phyloP scores from a whole-genome alignment of 2,888 invertebrate genomes.

The Aquatica leii region DNA sequence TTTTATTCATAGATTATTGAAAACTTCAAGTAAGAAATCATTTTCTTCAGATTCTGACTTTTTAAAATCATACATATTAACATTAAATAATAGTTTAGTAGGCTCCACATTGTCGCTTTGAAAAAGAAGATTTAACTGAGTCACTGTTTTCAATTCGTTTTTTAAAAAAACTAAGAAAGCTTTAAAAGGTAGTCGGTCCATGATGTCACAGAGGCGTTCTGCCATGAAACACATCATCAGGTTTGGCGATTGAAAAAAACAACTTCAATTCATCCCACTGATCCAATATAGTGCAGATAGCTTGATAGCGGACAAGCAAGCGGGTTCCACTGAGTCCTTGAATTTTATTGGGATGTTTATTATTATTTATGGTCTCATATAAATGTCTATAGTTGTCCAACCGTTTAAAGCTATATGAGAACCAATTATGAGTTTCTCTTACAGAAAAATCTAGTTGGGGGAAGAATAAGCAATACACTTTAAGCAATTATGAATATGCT shows the following conservation, averaged over 20 bases:
- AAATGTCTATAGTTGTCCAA: neutral
- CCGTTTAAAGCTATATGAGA: too few species aligned
- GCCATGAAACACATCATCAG: neutral
- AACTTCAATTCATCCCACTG: neutral
- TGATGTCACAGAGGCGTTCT: neutral
- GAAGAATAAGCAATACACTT: too few species aligned
- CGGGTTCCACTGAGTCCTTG: neutral
- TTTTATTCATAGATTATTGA: slow-evolving; percentile 26
- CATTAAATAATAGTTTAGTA: slow-evolving; percentile 18
- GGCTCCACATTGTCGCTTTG: neutral
- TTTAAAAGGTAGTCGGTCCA: neutral
- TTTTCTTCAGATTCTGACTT: slow-evolving; percentile 1
- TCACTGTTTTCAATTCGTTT: neutral
- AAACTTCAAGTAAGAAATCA: too few species aligned
- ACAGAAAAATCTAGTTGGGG: too few species aligned
- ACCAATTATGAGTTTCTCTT: too few species aligned
- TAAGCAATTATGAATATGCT: too few species aligned
- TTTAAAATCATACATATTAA: slow-evolving; percentile 31
- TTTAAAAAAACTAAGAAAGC: neutral
- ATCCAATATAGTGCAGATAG: neutral
- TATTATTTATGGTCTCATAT: neutral
- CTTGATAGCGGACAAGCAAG: neutral
- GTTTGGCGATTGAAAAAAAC: neutral
- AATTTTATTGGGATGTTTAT: neutral
- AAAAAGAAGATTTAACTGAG: neutral